A percentile compares a stretch with the other conserved stretches of the same genome.
phyloP scores from a whole-genome alignment of 2,797 vertebrate genomes.

The Mionectes olivaceus region DNA sequence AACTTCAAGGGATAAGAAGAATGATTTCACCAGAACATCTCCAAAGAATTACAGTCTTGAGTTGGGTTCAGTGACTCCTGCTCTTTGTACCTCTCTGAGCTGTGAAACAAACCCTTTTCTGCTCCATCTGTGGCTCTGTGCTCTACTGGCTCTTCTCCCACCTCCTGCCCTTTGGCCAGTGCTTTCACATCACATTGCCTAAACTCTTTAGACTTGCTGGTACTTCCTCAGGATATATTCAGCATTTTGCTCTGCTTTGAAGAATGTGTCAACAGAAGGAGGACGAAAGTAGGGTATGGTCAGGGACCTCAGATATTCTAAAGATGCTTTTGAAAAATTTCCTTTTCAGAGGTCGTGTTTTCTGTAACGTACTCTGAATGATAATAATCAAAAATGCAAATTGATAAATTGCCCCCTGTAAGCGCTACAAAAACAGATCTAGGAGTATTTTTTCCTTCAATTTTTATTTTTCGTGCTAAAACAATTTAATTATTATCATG shows the following conservation, averaged over 20 bases:
- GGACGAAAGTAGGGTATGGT: neutral
- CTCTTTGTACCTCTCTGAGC: neutral
- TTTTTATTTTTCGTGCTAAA: neutral
- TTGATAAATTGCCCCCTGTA: neutral
- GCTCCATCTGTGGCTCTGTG: neutral
- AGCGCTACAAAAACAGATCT: neutral
- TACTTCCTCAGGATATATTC: neutral
- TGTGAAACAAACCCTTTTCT: neutral
- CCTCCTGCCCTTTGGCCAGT: neutral
- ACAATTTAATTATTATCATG: neutral
- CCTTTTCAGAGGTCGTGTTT: neutral
- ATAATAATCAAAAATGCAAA: slow-evolving; percentile 2
- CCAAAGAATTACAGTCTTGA: neutral
- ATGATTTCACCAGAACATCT: slow-evolving; percentile 9
- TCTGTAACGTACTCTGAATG: neutral
- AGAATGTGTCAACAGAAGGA: neutral
- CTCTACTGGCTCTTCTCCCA: neutral
- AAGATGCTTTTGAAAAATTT: neutral
- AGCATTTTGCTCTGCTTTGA: slow-evolving; percentile 18
- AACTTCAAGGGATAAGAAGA: slow-evolving; percentile 51
- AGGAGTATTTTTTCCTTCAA: neutral
- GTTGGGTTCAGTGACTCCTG: neutral
- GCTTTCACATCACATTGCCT: neutral
- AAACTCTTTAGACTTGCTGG: neutral
- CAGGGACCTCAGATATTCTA: neutral